Evolutionary conservation across 1,140 invertebrate species (phyloP), one percentile per base, ranked within the genome.

Genomic region (Caerostris extrusa): DNA sequence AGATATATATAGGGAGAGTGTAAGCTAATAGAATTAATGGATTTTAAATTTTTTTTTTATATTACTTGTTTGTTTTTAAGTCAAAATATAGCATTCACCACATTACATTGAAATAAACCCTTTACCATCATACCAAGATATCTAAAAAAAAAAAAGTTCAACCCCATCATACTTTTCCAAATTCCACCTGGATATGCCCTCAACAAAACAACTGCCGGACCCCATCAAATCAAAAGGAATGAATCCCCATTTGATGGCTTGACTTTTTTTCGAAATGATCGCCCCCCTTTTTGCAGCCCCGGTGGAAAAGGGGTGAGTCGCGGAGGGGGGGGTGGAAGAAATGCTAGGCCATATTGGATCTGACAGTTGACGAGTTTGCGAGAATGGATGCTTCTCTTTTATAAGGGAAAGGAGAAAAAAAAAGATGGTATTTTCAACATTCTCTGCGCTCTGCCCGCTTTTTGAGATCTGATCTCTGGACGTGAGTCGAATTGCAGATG

Each of bases 301-400:
- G 60, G 50, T n/a, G 86, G 17, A n/a, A 14, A 56, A 10, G 56
- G 14, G 82, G 12, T n/a, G 82, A 50, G 10, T 50, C n/a, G 19
- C 34, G 10, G 58, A 19, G 81, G 53, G 55, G 81, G 3, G 81
- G 50, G 87, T 55, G 7, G 64, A 3, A 34, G 34, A 77, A 77
- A 89, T 89, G 87, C 53, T 53, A 8, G 71, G 90, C 90, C 90
- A 92, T 92, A 92, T 92, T 92, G 90, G 90, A 92, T 92, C 50
- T 92, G 90, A 92, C 90, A 92, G 90, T 67, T 92, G 90, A 92
- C 90, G 90, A 92, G 77, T 85, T 83, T 83, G 81, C 34, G 56
- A 85, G 90, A 92, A 92, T 92, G 90, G 90, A 85, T 81, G 90
- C 50, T 64, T 64, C 60, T 85, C 77, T 57, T 85, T 85, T 92